Percentiles rank a stretch among this genome's conserved stretches.
Conservation (phyloP, 2,113 vertebrate genomes). For the Daphoenositta chrysoptera region DNA sequence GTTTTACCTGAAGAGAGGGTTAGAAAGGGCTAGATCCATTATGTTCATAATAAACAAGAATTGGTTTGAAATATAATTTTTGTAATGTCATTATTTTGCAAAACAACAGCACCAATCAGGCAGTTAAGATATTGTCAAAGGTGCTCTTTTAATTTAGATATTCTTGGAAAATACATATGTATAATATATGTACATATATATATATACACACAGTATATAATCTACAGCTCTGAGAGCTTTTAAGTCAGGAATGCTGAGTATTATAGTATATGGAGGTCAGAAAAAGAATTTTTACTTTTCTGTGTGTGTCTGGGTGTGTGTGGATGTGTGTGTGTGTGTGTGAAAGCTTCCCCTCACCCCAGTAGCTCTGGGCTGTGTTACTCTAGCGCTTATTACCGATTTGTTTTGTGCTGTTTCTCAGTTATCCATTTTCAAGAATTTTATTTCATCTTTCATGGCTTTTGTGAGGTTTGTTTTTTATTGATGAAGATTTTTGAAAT, state of each 20-base stretch:
- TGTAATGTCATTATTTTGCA: constrained; percentile 76
- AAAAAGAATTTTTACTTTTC: constrained; percentile 71
- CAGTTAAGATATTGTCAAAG: constrained; percentile 77
- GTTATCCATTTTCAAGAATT: constrained; percentile 51
- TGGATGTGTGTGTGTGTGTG: background rate
- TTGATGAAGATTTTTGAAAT: constrained; percentile 51
- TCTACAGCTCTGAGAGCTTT: constrained; percentile 81
- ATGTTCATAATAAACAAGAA: constrained; percentile 70
- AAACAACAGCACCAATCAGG: constrained; percentile 69
- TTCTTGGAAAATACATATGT: constrained; percentile 74
- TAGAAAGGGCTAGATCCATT: constrained; percentile 82
- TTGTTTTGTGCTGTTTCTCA: constrained; percentile 60
- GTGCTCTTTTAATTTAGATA: constrained; percentile 80
- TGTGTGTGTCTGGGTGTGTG: constrained; percentile 39
- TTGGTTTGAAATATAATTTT: constrained; percentile 69
- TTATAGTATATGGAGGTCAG: constrained; percentile 79
- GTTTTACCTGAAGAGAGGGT: constrained; percentile 71
- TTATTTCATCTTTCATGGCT: constrained; percentile 51
- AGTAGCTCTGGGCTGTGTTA: constrained; percentile 67
- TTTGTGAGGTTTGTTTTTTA: constrained; percentile 35
- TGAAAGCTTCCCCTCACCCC: constrained; percentile 35
- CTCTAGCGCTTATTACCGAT: constrained; percentile 64
- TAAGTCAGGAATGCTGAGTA: constrained; percentile 83
- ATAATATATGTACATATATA: constrained; percentile 81
- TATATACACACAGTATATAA: constrained; percentile 82